phyloP scores from a whole-genome alignment of 2,113 vertebrate genomes.

The Sebastes fasciatus region DNA sequence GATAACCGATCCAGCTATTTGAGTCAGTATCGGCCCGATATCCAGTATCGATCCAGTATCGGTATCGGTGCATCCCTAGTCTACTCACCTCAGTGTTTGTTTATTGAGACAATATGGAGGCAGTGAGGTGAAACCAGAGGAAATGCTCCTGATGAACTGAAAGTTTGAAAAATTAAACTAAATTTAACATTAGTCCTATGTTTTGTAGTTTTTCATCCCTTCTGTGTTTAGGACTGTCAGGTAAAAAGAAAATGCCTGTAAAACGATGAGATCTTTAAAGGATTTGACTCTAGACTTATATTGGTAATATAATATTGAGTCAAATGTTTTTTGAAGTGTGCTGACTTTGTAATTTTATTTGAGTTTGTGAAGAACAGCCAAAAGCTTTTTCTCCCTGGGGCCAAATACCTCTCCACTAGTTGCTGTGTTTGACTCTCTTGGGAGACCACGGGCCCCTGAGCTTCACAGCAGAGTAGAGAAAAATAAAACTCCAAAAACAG shows the following conservation, averaged over 20 bases:
- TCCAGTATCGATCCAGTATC: too few relatives aligned
- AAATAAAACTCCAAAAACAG: background rate
- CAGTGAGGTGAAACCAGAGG: background rate
- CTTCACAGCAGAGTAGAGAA: background rate
- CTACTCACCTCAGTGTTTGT: background rate
- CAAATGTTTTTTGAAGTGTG: background rate
- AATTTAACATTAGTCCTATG: background rate
- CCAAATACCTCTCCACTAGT: conserved; percentile 40
- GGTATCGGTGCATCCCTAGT: too few relatives aligned
- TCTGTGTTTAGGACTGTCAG: background rate
- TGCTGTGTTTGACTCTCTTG: conserved; percentile 17
- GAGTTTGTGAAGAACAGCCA: background rate
- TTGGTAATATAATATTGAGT: background rate
- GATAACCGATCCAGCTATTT: too few relatives aligned
- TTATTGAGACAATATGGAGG: background rate
- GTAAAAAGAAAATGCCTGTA: background rate
- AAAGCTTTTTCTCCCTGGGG: conserved; percentile 30
- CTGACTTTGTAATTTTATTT: background rate
- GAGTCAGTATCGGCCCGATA: too few relatives aligned
- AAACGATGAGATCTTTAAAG: background rate
- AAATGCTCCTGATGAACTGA: background rate
- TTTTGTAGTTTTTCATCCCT: background rate
- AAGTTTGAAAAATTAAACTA: background rate
- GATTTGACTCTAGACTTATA: background rate
- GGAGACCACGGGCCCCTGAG: conserved; percentile 9